These are phyloP conservation scores for Lycaon pictus DNA, from an alignment of 2,113 vertebrate species.

Conservation along the genomic window DNA sequence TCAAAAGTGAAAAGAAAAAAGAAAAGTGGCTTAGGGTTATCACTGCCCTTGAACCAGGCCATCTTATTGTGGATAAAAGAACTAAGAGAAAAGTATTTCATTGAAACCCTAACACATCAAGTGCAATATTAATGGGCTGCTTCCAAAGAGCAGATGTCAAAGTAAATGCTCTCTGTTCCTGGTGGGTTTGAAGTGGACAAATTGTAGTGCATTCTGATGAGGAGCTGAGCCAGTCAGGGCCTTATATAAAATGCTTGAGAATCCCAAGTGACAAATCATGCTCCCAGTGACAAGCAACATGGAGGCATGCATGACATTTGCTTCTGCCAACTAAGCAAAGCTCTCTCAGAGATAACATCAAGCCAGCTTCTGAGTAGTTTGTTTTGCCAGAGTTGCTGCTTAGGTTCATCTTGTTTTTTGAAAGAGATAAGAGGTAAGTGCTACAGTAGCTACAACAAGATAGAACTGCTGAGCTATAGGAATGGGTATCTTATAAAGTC, in stretches of 20 bases:
- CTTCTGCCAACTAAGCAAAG: constrained; percentile 78
- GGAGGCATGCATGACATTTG: constrained; percentile 79
- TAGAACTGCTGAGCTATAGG: constrained; percentile 82
- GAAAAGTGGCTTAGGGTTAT: constrained; percentile 44
- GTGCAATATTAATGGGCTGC: constrained; percentile 59
- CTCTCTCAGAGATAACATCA: constrained; percentile 71
- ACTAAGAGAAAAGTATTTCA: constrained; percentile 65
- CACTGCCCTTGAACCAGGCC: constrained; percentile 61
- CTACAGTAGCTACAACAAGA: constrained; percentile 74
- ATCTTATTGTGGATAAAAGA: constrained; percentile 65
- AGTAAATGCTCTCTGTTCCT: constrained; percentile 59
- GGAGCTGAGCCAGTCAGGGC: constrained; percentile 21
- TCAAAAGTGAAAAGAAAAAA: constrained; percentile 55
- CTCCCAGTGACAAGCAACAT: constrained; percentile 57
- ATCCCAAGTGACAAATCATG: constrained; percentile 86
- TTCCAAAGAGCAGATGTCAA: constrained; percentile 63
- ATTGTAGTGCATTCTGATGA: constrained; percentile 64
- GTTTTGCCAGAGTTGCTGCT: constrained; percentile 58
- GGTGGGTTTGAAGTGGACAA: constrained; percentile 59
- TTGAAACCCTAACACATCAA: constrained; percentile 58
- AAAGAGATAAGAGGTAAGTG: constrained; percentile 75
- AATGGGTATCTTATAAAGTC: constrained; percentile 75
- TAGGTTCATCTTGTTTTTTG: constrained; percentile 65
- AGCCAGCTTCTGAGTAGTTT: constrained; percentile 66
- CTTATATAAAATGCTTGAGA: constrained; percentile 67